A percentile compares a stretch with the other conserved stretches of the same genome.
These are phyloP conservation scores for Oxyruncus cristatus DNA, from an alignment of 2,113 vertebrate species.

Conservation along the genomic window DNA sequence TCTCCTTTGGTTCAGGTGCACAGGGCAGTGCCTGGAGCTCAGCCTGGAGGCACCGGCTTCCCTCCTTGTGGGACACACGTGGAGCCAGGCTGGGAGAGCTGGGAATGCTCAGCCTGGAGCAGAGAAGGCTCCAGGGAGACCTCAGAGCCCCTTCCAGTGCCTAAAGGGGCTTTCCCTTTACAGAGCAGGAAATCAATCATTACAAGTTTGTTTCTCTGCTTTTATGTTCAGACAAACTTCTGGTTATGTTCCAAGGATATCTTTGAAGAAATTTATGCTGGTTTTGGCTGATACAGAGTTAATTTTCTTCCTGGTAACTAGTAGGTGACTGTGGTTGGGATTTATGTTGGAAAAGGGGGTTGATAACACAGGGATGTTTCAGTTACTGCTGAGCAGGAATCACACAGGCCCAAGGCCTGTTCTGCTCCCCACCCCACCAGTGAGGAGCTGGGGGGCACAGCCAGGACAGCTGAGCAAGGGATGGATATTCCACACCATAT, in stretches of 20 bases:
- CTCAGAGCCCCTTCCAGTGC: background rate
- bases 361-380: background rate
- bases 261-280: background rate
- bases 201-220: background rate
- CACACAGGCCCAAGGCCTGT: background rate
- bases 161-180: background rate
- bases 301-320: background rate
- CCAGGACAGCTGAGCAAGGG: background rate
- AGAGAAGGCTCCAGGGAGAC: background rate
- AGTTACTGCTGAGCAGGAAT: background rate
- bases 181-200: background rate
- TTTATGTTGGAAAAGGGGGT: background rate
- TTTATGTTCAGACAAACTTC: background rate
- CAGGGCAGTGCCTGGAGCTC: background rate
- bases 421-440: background rate
- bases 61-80: background rate
- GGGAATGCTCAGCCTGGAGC: background rate
- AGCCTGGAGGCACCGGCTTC: background rate
- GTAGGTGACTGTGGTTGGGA: background rate
- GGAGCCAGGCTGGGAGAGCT: background rate
- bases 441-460: background rate
- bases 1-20: background rate
- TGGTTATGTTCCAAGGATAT: background rate
- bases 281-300: background rate
- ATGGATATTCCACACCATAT: background rate